These are phyloP conservation scores for Callosobruchus maculatus DNA, from an alignment of 2,888 invertebrate species.

Conservation along the genomic window DNA sequence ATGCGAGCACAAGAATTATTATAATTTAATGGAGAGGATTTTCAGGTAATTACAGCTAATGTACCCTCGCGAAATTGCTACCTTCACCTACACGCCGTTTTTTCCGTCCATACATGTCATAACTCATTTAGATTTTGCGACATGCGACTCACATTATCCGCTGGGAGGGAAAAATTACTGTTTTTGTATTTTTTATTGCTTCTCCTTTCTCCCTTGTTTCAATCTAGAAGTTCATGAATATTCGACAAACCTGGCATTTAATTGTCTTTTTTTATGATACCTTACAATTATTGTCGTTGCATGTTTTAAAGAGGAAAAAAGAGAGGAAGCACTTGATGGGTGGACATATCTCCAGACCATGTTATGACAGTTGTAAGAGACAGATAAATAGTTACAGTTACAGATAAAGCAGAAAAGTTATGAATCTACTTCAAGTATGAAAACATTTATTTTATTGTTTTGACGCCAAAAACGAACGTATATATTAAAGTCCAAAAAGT, in stretches of 20 bases:
- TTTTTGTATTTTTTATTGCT: not conserved
- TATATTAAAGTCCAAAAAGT: no score
- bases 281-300: not conserved
- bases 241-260: not conserved
- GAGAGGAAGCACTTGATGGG: no score
- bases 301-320: not conserved
- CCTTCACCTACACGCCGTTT: not conserved
- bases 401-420: no score
- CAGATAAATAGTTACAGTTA: no score
- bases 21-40: not conserved
- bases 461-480: no score
- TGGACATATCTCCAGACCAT: no score
- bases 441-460: no score
- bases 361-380: no score
- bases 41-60: not conserved
- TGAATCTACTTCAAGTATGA: no score
- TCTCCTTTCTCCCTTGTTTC: not conserved
- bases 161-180: not conserved
- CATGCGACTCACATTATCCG: not conserved
- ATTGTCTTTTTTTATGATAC: not conserved
- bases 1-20: not conserved
- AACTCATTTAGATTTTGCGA: not conserved
- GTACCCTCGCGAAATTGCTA: not conserved
- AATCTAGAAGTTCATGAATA: not conserved
- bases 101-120: not conserved